Conservation (phyloP, 2,888 invertebrate species). For the Sympetrum striolatum region DNA sequence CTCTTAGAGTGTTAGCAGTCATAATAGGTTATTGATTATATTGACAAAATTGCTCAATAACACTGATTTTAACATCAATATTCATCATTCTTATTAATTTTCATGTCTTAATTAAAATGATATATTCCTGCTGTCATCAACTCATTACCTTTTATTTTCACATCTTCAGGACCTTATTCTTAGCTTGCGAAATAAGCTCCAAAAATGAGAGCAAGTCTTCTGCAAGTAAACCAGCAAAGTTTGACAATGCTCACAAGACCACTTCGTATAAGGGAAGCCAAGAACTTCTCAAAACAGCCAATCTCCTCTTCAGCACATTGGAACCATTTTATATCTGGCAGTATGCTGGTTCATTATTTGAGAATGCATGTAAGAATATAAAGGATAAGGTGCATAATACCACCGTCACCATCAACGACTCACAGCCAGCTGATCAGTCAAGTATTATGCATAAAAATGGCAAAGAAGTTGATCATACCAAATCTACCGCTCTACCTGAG, state of each 20-base stretch:
- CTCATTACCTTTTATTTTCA: not conserved
- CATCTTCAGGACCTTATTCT: slow-evolving; percentile 61
- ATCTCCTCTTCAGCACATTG: slow-evolving; percentile 80
- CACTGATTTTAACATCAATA: too few relatives aligned
- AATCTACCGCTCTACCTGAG: not conserved
- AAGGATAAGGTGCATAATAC: slow-evolving; percentile 11
- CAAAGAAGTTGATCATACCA: not conserved
- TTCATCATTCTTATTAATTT: too few relatives aligned
- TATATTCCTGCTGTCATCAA: too few relatives aligned
- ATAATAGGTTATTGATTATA: too few relatives aligned
- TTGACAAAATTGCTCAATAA: too few relatives aligned
- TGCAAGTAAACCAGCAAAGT: slow-evolving; percentile 34
- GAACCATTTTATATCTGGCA: slow-evolving; percentile 89
- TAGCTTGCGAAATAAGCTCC: slow-evolving; percentile 62
- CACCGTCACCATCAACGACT: not conserved
- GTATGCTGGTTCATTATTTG: slow-evolving; percentile 72
- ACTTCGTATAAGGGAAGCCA: slow-evolving; percentile 54
- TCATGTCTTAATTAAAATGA: too few relatives aligned
- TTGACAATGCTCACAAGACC: slow-evolving; percentile 39
- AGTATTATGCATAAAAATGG: not conserved
- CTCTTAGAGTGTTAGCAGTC: too few relatives aligned
- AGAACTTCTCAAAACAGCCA: slow-evolving; percentile 83
- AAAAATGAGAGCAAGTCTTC: slow-evolving; percentile 46
- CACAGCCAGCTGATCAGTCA: not conserved
- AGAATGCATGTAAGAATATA: slow-evolving; percentile 62